These are phyloP conservation scores for Salarias fasciatus DNA, from an alignment of 2,797 vertebrate species.

Conservation along the genomic window DNA sequence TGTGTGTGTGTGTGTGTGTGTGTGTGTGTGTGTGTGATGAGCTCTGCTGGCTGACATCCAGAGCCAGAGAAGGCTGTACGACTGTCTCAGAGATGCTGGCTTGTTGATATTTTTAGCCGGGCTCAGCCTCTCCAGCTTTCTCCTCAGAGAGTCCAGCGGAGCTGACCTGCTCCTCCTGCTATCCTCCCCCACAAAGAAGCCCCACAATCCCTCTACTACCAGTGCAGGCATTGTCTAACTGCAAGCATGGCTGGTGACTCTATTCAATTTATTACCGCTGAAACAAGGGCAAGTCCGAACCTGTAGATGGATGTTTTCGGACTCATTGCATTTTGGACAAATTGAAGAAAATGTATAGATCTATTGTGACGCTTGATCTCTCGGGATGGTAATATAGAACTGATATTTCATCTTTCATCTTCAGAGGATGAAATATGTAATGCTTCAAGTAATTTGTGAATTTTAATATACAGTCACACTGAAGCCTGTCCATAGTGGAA, in stretches of 20 bases:
- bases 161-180: constrained; percentile 25
- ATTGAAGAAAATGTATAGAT: no score
- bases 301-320: no score
- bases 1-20: constrained; percentile 24
- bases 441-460: no score
- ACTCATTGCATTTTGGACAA: no score
- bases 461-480: no score
- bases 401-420: no score
- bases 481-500: no score
- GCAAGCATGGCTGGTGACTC: background rate
- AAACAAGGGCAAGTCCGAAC: background rate
- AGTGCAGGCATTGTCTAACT: background rate
- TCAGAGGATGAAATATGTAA: no score
- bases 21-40: constrained; percentile 25
- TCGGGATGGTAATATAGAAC: no score
- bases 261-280: background rate
- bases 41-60: constrained; percentile 42
- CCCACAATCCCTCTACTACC: background rate
- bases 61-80: constrained; percentile 45
- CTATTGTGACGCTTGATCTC: no score
- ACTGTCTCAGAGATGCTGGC: constrained; percentile 60
- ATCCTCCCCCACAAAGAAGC: background rate
- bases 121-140: constrained; percentile 35
- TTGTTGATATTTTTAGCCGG: constrained; percentile 74
- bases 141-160: constrained; percentile 40